phyloP scores from a whole-genome alignment of 64 coral and sea anemone species.

The Stylophora pistillata region DNA sequence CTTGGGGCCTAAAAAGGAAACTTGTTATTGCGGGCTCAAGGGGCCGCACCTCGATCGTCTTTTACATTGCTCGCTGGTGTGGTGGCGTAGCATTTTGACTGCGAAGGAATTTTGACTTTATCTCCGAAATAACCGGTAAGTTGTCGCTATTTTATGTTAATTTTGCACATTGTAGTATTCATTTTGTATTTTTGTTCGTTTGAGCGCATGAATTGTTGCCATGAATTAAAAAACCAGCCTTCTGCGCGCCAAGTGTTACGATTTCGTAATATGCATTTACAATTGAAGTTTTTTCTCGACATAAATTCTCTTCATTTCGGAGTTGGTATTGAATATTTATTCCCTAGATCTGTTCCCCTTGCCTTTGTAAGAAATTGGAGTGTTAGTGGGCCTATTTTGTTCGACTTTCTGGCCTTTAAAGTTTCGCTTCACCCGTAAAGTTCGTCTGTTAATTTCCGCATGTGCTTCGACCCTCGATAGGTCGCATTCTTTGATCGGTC shows the following conservation, averaged over 20 bases:
- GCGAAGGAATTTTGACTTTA: conserved; percentile 46
- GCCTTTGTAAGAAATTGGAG: background rate
- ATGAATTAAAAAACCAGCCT: background rate
- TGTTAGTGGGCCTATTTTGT: background rate
- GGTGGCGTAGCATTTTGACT: conserved; percentile 2
- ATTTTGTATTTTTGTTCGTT: background rate
- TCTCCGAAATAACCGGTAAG: background rate
- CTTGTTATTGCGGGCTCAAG: conserved; percentile 21
- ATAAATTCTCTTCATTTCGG: background rate
- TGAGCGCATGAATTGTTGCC: background rate
- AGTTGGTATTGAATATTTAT: background rate
- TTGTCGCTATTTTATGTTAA: background rate
- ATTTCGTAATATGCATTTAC: conserved; percentile 25
- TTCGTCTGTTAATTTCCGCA: conserved; percentile 10
- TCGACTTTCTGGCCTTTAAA: background rate
- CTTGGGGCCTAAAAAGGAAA: conserved; percentile 2
- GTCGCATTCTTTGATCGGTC: background rate
- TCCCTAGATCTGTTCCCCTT: background rate
- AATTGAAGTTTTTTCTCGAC: background rate
- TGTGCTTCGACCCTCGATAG: background rate
- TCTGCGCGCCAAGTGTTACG: conserved; percentile 31
- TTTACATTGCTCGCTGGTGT: conserved; percentile 1
- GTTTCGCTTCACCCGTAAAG: background rate
- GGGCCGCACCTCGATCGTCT: conserved; percentile 35
- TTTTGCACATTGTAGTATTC: background rate